These are phyloP conservation scores for Dunckerocampus dactyliophorus DNA, from an alignment of 2,113 vertebrate species.

Conservation along the genomic window DNA sequence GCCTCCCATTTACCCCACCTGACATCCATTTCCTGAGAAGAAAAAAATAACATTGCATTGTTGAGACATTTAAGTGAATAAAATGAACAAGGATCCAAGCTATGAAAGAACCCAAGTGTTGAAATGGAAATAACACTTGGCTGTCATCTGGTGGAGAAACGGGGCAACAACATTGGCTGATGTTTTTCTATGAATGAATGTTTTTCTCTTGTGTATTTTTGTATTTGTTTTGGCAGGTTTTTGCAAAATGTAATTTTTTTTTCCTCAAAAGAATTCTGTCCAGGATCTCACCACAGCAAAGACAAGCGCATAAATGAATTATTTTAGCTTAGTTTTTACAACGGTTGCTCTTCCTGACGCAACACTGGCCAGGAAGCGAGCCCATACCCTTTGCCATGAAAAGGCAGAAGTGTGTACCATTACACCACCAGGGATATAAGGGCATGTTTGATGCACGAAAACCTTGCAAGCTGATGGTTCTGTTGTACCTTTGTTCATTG, in stretches of 20 bases:
- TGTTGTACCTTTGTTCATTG: constrained; percentile 40
- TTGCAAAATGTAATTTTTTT: constrained; percentile 27
- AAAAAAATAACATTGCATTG: not conserved
- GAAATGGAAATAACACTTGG: constrained; percentile 13
- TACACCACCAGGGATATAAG: constrained; percentile 15
- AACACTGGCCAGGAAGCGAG: too few species aligned
- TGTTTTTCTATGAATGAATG: not conserved
- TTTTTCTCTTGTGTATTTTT: constrained; percentile 9
- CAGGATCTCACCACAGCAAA: too few species aligned
- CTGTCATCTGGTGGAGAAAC: constrained; percentile 55
- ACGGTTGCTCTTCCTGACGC: too few species aligned
- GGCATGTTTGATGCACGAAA: constrained; percentile 71
- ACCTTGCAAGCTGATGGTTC: constrained; percentile 42
- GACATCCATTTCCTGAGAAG: too few species aligned
- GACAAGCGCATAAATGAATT: too few species aligned
- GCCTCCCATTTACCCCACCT: constrained; percentile 50
- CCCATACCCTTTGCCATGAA: too few species aligned
- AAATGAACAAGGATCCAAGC: not conserved
- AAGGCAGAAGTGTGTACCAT: too few species aligned
- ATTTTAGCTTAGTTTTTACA: too few species aligned
- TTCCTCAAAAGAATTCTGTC: too few species aligned
- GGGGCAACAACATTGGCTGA: constrained; percentile 25
- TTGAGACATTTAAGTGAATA: not conserved
- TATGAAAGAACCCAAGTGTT: too few species aligned
- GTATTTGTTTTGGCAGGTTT: constrained; percentile 16